These are phyloP conservation scores for Drosophila setifemur DNA, from an alignment of 1,140 invertebrate species.

Conservation along the genomic window DNA sequence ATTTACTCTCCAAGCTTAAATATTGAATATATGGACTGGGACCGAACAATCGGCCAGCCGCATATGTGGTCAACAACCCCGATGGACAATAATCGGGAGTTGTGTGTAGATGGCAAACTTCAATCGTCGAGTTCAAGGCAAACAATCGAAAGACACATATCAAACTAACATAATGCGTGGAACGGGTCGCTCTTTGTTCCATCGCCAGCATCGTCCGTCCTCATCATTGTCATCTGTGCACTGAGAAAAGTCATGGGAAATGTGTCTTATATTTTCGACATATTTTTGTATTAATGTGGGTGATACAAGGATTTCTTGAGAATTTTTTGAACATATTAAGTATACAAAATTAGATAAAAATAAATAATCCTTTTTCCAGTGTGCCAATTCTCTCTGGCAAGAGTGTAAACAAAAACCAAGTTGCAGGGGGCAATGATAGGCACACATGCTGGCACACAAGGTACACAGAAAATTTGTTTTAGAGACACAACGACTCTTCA, in stretches of 20 bases:
- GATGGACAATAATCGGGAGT: conserved; percentile 24
- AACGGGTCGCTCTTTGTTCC: conserved; percentile 34
- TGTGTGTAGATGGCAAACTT: conserved; percentile 35
- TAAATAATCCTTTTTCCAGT: not conserved
- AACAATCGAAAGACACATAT: conserved; percentile 72
- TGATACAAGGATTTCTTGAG: too few species aligned
- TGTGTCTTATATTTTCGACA: not conserved
- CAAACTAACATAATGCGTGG: conserved; percentile 65
- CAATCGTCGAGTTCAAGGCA: conserved; percentile 67
- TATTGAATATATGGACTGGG: conserved; percentile 29
- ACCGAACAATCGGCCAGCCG: conserved; percentile 26
- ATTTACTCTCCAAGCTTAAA: conserved; percentile 28
- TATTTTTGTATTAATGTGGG: too few species aligned
- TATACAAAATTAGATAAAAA: not conserved
- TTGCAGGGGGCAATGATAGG: conserved; percentile 27
- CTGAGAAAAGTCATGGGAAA: not conserved
- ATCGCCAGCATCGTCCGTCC: not conserved
- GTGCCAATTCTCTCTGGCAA: conserved; percentile 29
- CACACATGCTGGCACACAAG: conserved; percentile 31
- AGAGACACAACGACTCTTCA: conserved; percentile 55
- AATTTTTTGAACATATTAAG: not conserved
- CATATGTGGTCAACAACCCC: conserved; percentile 33
- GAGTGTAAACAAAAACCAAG: conserved; percentile 56
- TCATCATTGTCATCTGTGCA: not conserved
- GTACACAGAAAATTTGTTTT: conserved; percentile 70